Conservation (phyloP, 2,113 vertebrate genomes). For the Cathartes aura region DNA sequence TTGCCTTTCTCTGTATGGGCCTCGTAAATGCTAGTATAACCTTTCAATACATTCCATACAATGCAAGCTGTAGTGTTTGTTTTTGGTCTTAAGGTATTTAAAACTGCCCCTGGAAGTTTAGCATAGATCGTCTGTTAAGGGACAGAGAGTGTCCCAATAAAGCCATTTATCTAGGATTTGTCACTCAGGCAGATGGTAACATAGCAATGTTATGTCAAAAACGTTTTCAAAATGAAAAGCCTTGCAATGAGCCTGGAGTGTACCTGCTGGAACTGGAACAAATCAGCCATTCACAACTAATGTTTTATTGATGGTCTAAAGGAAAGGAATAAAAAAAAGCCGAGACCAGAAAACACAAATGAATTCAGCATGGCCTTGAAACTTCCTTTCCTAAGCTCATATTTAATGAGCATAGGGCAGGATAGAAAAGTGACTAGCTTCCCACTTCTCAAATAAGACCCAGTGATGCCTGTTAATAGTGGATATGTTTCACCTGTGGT, state of each 20-base stretch:
- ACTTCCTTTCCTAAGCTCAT: background rate
- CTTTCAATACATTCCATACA: background rate
- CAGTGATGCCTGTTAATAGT: background rate
- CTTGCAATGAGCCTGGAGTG: constrained; percentile 23
- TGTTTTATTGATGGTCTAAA: constrained; percentile 27
- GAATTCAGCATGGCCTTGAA: background rate
- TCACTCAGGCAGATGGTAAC: constrained; percentile 35
- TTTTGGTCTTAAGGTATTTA: background rate
- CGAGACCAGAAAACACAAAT: background rate
- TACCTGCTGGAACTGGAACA: constrained; percentile 35
- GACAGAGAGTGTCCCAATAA: background rate
- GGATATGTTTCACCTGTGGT: background rate
- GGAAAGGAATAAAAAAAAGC: background rate
- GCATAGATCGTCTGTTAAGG: background rate
- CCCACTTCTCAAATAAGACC: background rate
- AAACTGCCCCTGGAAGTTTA: background rate
- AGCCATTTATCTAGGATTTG: constrained; percentile 48
- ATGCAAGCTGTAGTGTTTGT: background rate
- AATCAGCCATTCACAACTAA: background rate
- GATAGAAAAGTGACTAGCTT: background rate
- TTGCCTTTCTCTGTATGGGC: background rate
- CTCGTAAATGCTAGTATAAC: background rate
- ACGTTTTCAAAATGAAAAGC: constrained; percentile 53
- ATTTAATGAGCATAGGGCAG: background rate
- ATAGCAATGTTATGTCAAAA: constrained; percentile 9